phyloP scores from a whole-genome alignment of 1,140 invertebrate genomes.

The Drusus annulatus region DNA sequence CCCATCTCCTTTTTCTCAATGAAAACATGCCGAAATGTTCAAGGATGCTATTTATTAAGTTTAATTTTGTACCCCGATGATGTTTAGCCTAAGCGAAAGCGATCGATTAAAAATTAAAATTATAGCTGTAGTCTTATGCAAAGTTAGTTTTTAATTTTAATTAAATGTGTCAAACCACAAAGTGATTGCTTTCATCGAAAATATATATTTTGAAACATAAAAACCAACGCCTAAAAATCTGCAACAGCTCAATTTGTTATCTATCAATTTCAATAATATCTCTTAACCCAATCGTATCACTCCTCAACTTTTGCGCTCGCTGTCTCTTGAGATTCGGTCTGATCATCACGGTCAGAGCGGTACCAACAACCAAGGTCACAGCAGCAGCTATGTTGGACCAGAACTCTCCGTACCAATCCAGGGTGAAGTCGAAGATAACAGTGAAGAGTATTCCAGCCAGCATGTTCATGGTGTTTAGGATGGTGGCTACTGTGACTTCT shows the following conservation, averaged over 20 bases:
- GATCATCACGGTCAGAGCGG: conserved; percentile 81
- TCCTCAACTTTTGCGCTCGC: conserved; percentile 71
- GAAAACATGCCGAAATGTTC: too few relatives aligned
- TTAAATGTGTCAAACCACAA: too few relatives aligned
- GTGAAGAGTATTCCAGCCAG: conserved; percentile 82
- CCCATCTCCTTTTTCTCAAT: too few relatives aligned
- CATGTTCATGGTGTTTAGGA: conserved; percentile 44
- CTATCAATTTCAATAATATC: not conserved
- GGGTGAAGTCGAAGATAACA: conserved; percentile 74
- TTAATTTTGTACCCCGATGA: too few relatives aligned
- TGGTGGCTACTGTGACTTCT: conserved; percentile 43
- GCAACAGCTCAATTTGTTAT: not conserved
- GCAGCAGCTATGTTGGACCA: conserved; percentile 81
- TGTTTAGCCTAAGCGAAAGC: too few relatives aligned
- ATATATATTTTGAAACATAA: too few relatives aligned
- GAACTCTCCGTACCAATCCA: conserved; percentile 73
- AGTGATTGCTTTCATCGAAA: too few relatives aligned
- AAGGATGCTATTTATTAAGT: too few relatives aligned
- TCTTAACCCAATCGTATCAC: not conserved
- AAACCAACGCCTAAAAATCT: too few relatives aligned
- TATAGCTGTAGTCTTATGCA: too few relatives aligned
- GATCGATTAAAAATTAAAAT: too few relatives aligned
- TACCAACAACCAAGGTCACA: conserved; percentile 76
- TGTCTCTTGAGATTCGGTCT: conserved; percentile 83
- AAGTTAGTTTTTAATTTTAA: too few relatives aligned